Percentiles rank a stretch among this genome's conserved stretches.
Evolutionary conservation across 2,113 vertebrate genomes (phyloP).

Genomic region (Furnarius figulus): DNA sequence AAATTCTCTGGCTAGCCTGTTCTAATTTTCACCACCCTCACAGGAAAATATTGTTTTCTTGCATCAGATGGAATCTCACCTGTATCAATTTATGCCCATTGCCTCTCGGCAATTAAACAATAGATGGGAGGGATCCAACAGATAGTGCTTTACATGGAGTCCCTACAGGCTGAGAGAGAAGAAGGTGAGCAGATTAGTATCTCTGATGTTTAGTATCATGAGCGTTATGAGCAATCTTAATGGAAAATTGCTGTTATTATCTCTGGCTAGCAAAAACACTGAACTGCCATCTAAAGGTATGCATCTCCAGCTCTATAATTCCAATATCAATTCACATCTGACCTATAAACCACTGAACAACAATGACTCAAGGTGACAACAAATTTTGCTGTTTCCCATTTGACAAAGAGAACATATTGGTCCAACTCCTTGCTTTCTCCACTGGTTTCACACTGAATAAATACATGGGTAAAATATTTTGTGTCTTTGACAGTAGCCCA

Average conservation of each 20-base stretch:
- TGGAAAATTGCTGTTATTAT: background rate
- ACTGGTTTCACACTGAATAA: background rate
- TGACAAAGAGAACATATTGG: background rate
- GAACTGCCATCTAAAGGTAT: background rate
- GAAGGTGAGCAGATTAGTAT: fast-evolving
- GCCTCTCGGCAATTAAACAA: background rate
- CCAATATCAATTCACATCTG: background rate
- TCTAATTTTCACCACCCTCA: background rate
- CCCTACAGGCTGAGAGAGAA: background rate
- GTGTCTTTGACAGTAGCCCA: background rate
- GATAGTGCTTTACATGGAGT: background rate
- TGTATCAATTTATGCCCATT: background rate
- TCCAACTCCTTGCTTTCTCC: background rate
- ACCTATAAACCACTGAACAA: background rate
- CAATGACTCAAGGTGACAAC: background rate
- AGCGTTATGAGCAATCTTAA: background rate
- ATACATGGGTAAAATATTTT: background rate
- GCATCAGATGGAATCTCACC: background rate
- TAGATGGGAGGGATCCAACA: background rate
- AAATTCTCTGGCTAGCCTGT: background rate
- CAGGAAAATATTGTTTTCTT: background rate
- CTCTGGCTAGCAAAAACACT: background rate
- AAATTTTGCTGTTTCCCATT: background rate
- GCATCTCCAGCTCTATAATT: background rate
- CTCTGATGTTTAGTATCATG: background rate